Base-by-base conservation (phyloP, 1,140 invertebrate species). In the Dryas iulia region DNA sequence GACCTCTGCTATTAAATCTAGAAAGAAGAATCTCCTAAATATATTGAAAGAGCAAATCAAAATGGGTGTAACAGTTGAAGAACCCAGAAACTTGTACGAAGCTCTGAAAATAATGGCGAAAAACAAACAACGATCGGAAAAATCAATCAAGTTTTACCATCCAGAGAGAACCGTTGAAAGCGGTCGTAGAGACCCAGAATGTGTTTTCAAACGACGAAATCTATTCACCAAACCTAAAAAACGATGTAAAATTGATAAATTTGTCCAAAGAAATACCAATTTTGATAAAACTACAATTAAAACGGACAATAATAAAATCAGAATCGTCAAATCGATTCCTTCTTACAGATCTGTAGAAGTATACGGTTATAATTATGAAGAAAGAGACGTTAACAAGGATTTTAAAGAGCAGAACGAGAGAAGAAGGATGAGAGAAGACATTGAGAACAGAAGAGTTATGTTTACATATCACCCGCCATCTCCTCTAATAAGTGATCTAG, bases 31-130 rank as follows among this genome's bases (percentile, higher is more conserved):
- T 8, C 66, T 86, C 11, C 21, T 86, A 1, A 78, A 78, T 24
- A 23, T 76, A 21, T 73, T 88, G 10, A 88, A 84, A 66, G 65
- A 82, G 14, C 62, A 88, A 39, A 26, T 86, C 28, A 57, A 69
- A 68, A 65, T 76, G 5, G 67, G 78, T 5, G 56, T 65, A 1
- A 53, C 14, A 0, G 77, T 69, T 30, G 66, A 81, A 5, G 79
- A 87, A 24, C 83, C 82, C 0, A 26, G 69, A 24, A 87, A 71
- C 35, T 71, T 89, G 26, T 86, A 68, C 23, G 71, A 86, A 69
- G 77, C 86, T 0, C 66, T 89, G 21, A 74, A 64, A 52, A 60
- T 79, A 0, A 81, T 87, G 25, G 83, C 81, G 0, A 72, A 69
- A 39, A 84, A 84, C 39, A 89, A 83, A 69, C 71, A 58, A 53